Conservation (phyloP, 64 coral and sea anemone genomes). For the Dendronephthya gigantea region DNA sequence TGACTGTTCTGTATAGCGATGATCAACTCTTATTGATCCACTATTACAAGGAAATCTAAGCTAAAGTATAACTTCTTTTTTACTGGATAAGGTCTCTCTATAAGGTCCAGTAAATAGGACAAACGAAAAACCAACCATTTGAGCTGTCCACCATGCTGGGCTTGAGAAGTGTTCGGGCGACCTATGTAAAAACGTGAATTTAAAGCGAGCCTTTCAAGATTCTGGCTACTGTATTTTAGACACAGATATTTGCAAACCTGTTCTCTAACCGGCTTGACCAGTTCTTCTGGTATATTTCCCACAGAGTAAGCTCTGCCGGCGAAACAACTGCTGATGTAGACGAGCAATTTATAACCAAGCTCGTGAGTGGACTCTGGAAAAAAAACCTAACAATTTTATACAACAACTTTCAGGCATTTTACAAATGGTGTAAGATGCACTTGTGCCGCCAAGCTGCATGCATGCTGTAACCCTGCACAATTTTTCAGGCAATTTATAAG, state of each 20-base stretch:
- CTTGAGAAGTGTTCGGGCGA: background rate
- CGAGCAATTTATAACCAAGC: slow-evolving; percentile 80
- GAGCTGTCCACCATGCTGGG: background rate
- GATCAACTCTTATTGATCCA: too few relatives aligned
- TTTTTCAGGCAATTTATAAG: background rate
- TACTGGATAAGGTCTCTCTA: too few relatives aligned
- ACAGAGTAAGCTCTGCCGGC: slow-evolving; percentile 75
- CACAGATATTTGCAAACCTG: slow-evolving; percentile 32
- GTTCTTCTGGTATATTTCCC: slow-evolving; percentile 70
- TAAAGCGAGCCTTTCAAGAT: background rate
- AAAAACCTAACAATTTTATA: background rate
- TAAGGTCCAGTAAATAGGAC: background rate
- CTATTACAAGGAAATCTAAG: too few relatives aligned
- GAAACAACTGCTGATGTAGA: slow-evolving; percentile 84
- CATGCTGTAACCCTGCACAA: too few relatives aligned
- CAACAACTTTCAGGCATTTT: background rate
- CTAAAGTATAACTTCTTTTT: too few relatives aligned
- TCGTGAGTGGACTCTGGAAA: slow-evolving; percentile 45
- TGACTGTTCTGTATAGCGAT: too few relatives aligned
- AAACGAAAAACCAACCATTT: background rate
- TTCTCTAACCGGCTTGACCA: slow-evolving; percentile 51
- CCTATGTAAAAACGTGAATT: background rate
- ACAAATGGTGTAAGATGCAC: too few relatives aligned
- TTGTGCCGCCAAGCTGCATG: too few relatives aligned
- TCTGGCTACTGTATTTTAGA: too few relatives aligned